Base-by-base conservation (phyloP, 1,140 invertebrate genomes). In the Pogonognathellus flavescens region DNA sequence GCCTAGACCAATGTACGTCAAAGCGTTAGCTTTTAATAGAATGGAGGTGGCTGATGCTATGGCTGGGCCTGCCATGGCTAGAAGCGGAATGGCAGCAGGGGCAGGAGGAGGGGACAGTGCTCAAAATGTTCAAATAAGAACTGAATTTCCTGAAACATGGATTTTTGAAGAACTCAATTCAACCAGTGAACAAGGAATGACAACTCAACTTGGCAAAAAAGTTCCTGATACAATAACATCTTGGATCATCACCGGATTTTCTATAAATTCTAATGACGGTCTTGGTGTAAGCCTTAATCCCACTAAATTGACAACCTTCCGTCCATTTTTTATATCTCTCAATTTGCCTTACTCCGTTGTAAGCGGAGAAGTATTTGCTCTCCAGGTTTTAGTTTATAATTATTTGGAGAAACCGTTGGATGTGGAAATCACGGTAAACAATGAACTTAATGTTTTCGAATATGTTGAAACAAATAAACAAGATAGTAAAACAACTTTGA, bases 231-330 rank as follows among this genome's bases (percentile, higher is more conserved):
- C 96, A 0, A 96, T 99, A 10, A 98, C 96, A 0, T 96, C 96
- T 2, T 99, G 97, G 97, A 92, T 96, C 31, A 93, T 99, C 0
- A 96, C 95, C 55, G 98, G 96, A 0, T 99, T 99, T 90, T 96
- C 97, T 0, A 91, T 99, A 50, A 96, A 97, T 91, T 92, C 94
- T 0, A 91, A 94, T 9, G 91, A 94, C 84, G 98, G 85, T 20
- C 80, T 86, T 59, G 85, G 85, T 11, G 18, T 86, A 41, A 22
- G 16, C 13, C n/a, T 55, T 13, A 53, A 9, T 53, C 50, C 83
- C 1, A 11, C 11, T n/a, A 66, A 22, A 49, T 52, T 87, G 2
- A 85, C 82, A 31, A 84, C 83, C 0, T 87, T 86, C 62, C 59
- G 84, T 18, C 81, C 81, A 41, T 87, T 87, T 82, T 87, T 87